Evolutionary conservation across 2,797 vertebrate genomes (phyloP).

Genomic region (Nothura maculosa): DNA sequence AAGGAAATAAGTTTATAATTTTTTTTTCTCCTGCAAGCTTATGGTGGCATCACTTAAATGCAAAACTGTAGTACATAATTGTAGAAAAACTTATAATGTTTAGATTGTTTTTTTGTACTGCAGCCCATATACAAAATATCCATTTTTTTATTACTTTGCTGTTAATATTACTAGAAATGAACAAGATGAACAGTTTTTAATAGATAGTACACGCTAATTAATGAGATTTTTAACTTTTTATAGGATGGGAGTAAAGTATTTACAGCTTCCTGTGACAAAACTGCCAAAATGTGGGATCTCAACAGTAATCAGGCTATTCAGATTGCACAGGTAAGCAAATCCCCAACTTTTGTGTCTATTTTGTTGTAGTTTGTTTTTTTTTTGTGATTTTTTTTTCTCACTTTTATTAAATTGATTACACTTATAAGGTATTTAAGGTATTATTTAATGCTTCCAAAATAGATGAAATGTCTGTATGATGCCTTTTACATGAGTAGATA

Average conservation of each 20-base stretch:
- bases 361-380: too few relatives aligned
- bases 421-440: background rate
- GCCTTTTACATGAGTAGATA: background rate
- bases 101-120: background rate
- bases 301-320: slow-evolving; percentile 99
- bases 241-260: slow-evolving; percentile 99
- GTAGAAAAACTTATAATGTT: too few relatives aligned
- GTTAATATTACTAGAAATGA: background rate
- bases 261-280: slow-evolving; percentile 98
- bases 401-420: background rate
- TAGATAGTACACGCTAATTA: background rate
- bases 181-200: background rate
- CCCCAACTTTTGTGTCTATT: background rate
- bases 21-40: background rate
- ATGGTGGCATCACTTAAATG: too few relatives aligned
- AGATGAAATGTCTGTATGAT: background rate
- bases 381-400: background rate
- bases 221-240: slow-evolving; percentile 4
- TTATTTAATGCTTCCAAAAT: background rate
- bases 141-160: background rate
- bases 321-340: slow-evolving; percentile 91
- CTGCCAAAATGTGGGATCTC: slow-evolving; percentile 99
- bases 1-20: background rate
- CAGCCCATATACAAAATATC: fast-evolving
- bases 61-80: too few relatives aligned